phyloP scores from a whole-genome alignment of 2,888 invertebrate species.

The Sceliomorpha sp. region DNA sequence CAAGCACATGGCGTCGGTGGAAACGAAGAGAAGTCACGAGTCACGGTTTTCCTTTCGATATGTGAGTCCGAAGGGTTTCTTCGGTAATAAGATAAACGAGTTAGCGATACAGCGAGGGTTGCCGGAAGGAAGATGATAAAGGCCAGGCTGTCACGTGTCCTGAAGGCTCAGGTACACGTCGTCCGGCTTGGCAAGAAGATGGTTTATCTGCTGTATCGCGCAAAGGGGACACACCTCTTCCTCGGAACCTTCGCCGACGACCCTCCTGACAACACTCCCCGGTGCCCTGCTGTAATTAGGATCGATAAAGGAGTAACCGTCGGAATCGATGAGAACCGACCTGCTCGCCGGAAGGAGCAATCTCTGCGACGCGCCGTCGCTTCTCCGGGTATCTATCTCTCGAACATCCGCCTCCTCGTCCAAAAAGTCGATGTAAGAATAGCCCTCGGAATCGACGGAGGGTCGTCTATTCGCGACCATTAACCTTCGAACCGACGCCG shows the following conservation, averaged over 20 bases:
- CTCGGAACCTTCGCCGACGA: constrained; percentile 62
- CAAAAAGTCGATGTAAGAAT: constrained; percentile 71
- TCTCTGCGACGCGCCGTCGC: constrained; percentile 12
- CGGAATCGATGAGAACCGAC: constrained; percentile 60
- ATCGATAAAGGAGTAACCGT: constrained; percentile 68
- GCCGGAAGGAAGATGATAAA: constrained; percentile 1
- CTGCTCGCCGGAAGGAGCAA: neutral
- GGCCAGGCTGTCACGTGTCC: constrained; percentile 61
- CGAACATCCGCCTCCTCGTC: constrained; percentile 45
- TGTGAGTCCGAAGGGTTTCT: constrained; percentile 6
- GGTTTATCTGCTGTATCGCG: constrained; percentile 75
- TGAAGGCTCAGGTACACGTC: constrained; percentile 64
- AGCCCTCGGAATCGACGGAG: constrained; percentile 73
- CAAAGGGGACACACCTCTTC: constrained; percentile 75
- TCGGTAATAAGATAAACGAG: constrained; percentile 1
- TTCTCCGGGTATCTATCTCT: too few species aligned
- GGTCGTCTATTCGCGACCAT: constrained; percentile 53
- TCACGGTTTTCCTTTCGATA: neutral
- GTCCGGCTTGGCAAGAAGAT: constrained; percentile 70
- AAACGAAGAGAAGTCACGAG: too few species aligned
- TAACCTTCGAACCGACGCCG: constrained; percentile 5
- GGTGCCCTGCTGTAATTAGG: constrained; percentile 50
- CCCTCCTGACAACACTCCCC: constrained; percentile 63
- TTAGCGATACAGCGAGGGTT: constrained; percentile 4
- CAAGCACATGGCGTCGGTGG: too few species aligned